phyloP scores from a whole-genome alignment of 2,888 invertebrate genomes.

The Callosobruchus maculatus region DNA sequence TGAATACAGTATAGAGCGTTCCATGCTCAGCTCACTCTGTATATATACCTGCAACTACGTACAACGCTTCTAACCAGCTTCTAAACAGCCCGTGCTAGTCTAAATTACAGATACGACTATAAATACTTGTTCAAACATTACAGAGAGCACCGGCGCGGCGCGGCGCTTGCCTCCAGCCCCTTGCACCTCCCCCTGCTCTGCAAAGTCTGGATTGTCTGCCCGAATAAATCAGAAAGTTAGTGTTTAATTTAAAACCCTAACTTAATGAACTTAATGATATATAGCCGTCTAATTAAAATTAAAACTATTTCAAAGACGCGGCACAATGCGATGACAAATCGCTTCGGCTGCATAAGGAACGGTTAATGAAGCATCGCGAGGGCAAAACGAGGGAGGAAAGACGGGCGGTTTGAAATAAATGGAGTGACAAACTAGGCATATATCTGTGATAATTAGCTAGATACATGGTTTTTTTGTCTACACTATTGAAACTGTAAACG shows the following conservation, averaged over 20 bases:
- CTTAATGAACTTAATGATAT: conserved; percentile 23
- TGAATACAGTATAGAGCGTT: too few species aligned
- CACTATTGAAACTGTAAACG: neutral
- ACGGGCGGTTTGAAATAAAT: neutral
- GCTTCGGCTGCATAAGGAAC: neutral
- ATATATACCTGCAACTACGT: neutral
- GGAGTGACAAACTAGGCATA: neutral
- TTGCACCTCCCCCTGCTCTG: neutral
- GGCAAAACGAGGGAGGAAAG: neutral
- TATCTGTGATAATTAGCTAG: neutral
- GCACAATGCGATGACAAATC: neutral
- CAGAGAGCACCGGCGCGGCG: neutral
- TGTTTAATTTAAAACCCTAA: conserved; percentile 3
- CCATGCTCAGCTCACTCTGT: too few species aligned
- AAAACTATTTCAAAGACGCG: conserved; percentile 18
- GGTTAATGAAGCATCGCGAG: neutral
- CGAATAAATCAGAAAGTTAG: conserved; percentile 1
- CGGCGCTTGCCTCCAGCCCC: neutral
- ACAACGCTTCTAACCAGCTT: neutral
- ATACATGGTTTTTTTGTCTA: neutral
- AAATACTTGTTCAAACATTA: neutral
- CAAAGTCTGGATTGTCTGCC: neutral
- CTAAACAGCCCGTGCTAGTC: neutral
- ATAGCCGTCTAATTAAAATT: conserved; percentile 21
- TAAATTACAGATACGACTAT: neutral